These are phyloP conservation scores for Drosophila varians DNA, from an alignment of 1,140 invertebrate species.

Conservation along the genomic window DNA sequence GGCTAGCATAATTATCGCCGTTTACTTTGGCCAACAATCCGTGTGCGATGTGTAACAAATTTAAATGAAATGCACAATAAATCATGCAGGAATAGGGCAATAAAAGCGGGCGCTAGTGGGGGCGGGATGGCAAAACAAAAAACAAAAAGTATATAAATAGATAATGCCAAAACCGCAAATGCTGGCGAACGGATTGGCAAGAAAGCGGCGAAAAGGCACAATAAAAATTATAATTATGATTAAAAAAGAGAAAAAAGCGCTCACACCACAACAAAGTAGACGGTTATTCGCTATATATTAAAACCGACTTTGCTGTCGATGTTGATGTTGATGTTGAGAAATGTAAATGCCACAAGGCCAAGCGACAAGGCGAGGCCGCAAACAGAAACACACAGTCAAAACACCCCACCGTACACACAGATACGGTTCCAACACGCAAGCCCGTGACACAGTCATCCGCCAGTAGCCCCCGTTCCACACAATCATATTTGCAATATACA, in stretches of 20 bases:
- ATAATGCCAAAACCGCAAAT: constrained; percentile 60
- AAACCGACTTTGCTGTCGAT: constrained; percentile 29
- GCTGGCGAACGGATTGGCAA: constrained; percentile 40
- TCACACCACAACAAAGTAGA: constrained; percentile 21
- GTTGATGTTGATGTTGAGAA: constrained; percentile 63
- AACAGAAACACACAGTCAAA: constrained; percentile 28
- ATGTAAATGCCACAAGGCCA: constrained; percentile 83
- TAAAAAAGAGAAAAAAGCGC: constrained; percentile 51
- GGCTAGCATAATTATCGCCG: constrained; percentile 52
- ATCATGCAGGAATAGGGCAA: constrained; percentile 29
- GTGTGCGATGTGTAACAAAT: constrained; percentile 38
- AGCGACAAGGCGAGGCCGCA: constrained; percentile 80
- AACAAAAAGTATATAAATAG: constrained; percentile 59
- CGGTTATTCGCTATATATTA: constrained; percentile 20
- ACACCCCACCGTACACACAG: constrained; percentile 19
- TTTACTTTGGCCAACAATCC: constrained; percentile 46
- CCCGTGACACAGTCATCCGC: constrained; percentile 70
- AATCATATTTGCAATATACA: constrained; percentile 11
- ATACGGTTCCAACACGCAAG: constrained; percentile 48
- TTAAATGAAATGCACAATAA: constrained; percentile 60
- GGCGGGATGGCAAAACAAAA: constrained; percentile 44
- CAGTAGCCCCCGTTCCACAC: constrained; percentile 26
- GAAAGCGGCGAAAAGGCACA: constrained; percentile 67
- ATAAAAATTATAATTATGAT: constrained; percentile 77
- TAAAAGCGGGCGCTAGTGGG: constrained; percentile 36